phyloP scores from a whole-genome alignment of 1,140 invertebrate species.

The Wiebesia pumilae region DNA sequence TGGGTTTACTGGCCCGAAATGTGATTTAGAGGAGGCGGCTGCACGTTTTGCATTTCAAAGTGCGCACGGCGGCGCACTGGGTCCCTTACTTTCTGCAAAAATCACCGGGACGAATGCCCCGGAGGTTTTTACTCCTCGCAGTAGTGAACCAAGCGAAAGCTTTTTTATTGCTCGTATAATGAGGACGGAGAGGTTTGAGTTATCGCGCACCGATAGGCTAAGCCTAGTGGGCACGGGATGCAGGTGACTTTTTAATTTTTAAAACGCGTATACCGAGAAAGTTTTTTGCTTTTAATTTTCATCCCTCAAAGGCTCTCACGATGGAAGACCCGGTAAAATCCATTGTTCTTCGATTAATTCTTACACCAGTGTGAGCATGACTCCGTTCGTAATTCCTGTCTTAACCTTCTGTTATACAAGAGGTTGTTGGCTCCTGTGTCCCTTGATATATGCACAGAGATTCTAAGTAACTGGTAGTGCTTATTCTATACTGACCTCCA shows the following conservation, averaged over 20 bases:
- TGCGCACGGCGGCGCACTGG: background rate
- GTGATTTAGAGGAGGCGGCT: constrained; percentile 31
- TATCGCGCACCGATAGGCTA: background rate
- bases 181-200: constrained; percentile 32
- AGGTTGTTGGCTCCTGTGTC: too few species aligned
- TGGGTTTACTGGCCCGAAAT: background rate
- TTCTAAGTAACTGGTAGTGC: background rate
- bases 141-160: background rate
- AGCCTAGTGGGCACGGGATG: too few species aligned
- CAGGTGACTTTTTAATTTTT: constrained; percentile 32
- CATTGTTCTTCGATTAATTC: background rate
- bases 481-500: background rate
- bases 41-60: constrained; percentile 34
- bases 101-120: too few species aligned
- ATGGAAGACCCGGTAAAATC: background rate
- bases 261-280: background rate
- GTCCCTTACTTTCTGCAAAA: too few species aligned
- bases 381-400: background rate
- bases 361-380: background rate
- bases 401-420: background rate
- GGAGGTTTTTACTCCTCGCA: too few species aligned
- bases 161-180: constrained; percentile 48
- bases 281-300: constrained; percentile 1
- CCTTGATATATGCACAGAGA: background rate
- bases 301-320: background rate